Evolutionary conservation across 2,113 vertebrate species (phyloP).

Genomic region (Triplophysa siluroides): DNA sequence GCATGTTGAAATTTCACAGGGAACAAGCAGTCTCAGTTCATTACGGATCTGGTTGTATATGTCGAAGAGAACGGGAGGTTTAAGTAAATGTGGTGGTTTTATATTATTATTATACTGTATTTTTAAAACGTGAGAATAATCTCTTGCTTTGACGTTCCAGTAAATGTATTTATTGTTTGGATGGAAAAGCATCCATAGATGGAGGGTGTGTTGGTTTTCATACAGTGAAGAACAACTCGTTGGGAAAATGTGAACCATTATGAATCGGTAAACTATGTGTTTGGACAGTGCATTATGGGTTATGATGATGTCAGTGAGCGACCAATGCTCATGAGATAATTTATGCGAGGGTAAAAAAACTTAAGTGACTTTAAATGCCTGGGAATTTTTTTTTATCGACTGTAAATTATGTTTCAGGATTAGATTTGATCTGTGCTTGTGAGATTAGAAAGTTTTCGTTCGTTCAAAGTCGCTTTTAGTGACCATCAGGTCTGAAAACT

Average conservation of each 20-base stretch:
- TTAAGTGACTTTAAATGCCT: constrained; percentile 32
- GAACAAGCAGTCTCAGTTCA: background rate
- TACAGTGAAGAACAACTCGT: background rate
- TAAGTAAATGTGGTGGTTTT: constrained; percentile 22
- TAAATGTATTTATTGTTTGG: constrained; percentile 57
- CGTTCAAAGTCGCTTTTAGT: background rate
- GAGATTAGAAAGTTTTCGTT: constrained; percentile 8
- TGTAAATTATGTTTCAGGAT: constrained; percentile 13
- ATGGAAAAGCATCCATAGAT: constrained; percentile 3
- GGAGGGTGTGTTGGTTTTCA: background rate
- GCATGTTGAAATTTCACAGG: background rate
- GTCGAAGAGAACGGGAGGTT: background rate
- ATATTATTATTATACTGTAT: constrained; percentile 64
- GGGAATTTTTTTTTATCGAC: constrained; percentile 7
- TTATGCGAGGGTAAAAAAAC: background rate
- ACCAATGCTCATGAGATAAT: background rate
- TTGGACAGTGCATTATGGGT: background rate
- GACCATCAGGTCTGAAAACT: background rate
- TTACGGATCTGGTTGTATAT: constrained; percentile 21
- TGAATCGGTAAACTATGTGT: background rate
- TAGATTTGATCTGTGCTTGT: constrained; percentile 28
- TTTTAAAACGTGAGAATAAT: constrained; percentile 42
- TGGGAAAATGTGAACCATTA: background rate
- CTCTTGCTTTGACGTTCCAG: constrained; percentile 31
- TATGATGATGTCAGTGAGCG: background rate